Conservation (phyloP, 2,888 invertebrate species). For the Melanophora roralis region DNA sequence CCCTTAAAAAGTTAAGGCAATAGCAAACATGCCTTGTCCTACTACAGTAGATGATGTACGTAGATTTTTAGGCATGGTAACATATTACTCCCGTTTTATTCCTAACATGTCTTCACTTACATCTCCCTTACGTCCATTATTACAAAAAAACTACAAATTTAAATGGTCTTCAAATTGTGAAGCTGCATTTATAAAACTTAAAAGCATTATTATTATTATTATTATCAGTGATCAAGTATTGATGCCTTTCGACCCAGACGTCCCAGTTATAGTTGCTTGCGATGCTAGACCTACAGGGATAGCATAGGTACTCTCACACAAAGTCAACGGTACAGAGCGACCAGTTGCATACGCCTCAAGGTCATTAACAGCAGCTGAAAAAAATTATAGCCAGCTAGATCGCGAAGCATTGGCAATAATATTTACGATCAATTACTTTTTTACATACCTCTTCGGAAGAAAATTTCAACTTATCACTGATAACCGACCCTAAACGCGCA, state of each 20-base stretch:
- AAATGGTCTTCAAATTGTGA: background rate
- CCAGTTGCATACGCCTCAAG: conserved; percentile 51
- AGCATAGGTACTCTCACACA: conserved; percentile 47
- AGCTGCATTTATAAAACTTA: background rate
- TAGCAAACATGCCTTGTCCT: background rate
- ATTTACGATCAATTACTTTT: conserved; percentile 33
- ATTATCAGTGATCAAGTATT: background rate
- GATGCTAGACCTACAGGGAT: conserved; percentile 50
- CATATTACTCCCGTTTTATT: background rate
- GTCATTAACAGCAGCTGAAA: conserved; percentile 48
- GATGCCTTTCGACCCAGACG: background rate
- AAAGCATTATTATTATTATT: no score
- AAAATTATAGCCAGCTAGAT: conserved; percentile 52
- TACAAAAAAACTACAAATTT: background rate
- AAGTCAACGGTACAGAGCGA: conserved; percentile 34
- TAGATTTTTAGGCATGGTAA: background rate
- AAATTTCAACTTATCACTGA: conserved; percentile 38
- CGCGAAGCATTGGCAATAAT: conserved; percentile 26
- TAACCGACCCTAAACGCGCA: conserved; percentile 45
- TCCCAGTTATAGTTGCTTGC: conserved; percentile 9
- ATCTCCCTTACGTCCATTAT: no score
- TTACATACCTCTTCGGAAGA: no score
- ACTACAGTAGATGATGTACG: background rate
- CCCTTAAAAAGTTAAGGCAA: background rate
- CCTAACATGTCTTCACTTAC: background rate